Percentiles rank a stretch among this genome's conserved stretches.
Evolutionary conservation across 2,113 vertebrate genomes (phyloP).

Genomic region (Anarhynchus alexandrinus): DNA sequence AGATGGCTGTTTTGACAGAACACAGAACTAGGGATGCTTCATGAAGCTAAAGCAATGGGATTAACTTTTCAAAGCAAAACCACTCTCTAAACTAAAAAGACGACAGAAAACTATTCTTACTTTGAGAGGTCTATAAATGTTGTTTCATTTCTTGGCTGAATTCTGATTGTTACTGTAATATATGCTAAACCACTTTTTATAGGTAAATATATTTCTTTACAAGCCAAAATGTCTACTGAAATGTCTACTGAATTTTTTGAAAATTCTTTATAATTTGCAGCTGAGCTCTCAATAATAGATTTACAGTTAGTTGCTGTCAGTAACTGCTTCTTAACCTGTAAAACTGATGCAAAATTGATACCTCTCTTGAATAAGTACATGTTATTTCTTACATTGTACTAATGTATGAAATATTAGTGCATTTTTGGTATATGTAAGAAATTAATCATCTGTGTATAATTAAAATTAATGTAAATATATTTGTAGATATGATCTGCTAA

Average conservation of each 20-base stretch:
- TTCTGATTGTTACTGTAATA: background rate
- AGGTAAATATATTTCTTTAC: background rate
- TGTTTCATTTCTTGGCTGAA: background rate
- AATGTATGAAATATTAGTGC: background rate
- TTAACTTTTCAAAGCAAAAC: slow-evolving; percentile 6
- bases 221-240: background rate
- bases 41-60: background rate
- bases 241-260: background rate
- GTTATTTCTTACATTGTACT: background rate
- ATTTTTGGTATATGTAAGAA: background rate
- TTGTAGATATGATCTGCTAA: background rate
- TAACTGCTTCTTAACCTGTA: background rate
- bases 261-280: background rate
- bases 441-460: background rate
- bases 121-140: background rate
- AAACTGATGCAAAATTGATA: background rate
- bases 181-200: background rate
- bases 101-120: background rate
- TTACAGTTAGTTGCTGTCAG: background rate
- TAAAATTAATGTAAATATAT: background rate
- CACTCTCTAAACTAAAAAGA: background rate
- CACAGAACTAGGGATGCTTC: background rate
- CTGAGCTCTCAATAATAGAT: background rate
- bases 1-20: background rate
- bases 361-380: background rate